Conservation (phyloP, 2,113 vertebrate species). For the Indri indri region DNA sequence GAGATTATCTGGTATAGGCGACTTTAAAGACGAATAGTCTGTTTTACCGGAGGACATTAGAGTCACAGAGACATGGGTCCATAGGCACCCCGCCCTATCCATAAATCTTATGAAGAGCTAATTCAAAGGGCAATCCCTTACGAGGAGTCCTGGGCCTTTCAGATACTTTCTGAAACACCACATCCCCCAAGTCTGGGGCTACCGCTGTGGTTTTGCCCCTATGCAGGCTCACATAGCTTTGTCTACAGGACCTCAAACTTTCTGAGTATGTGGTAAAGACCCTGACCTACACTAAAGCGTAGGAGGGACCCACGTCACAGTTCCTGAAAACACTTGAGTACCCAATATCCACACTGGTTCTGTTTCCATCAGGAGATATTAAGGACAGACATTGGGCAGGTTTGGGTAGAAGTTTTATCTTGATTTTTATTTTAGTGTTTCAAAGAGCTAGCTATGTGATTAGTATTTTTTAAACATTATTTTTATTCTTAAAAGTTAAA, state of each 20-base stretch:
- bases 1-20: background rate
- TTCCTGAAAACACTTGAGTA: background rate
- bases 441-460: background rate
- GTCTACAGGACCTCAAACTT: background rate
- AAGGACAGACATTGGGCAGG: background rate
- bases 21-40: background rate
- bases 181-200: background rate
- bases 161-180: background rate
- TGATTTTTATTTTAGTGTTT: slow-evolving; percentile 6
- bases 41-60: background rate
- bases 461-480: background rate
- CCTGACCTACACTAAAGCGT: background rate
- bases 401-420: background rate
- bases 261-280: background rate
- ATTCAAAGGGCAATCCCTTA: background rate
- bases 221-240: background rate
- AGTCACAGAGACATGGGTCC: background rate
- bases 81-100: background rate
- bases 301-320: background rate
- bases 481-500: slow-evolving; percentile 33
- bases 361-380: background rate
- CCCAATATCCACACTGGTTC: background rate
- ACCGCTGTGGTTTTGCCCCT: background rate
- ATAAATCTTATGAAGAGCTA: background rate
- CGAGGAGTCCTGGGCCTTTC: background rate